Conservation (phyloP, 2,888 invertebrate species). For the Macrophya alboannulata region DNA sequence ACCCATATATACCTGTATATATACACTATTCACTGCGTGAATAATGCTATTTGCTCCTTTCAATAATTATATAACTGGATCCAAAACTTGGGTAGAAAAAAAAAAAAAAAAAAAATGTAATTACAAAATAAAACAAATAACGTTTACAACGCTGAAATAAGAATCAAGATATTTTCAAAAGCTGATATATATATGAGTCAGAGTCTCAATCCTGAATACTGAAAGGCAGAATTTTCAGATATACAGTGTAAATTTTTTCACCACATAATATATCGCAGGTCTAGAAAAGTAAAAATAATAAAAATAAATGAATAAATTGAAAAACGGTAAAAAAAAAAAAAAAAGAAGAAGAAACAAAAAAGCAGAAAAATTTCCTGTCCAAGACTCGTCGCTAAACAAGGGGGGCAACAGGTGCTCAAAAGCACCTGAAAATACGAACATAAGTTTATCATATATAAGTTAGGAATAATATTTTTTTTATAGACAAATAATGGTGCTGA, state of each 20-base stretch:
- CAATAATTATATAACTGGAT: not conserved
- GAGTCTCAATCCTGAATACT: not conserved
- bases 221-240: too few relatives aligned
- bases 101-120: not conserved
- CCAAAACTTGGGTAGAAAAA: not conserved
- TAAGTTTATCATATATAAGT: not conserved
- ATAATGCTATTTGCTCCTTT: conserved; percentile 12
- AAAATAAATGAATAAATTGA: not conserved
- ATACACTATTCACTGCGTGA: not conserved
- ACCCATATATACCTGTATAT: not conserved
- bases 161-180: not conserved
- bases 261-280: not conserved
- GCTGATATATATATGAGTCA: not conserved
- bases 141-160: not conserved
- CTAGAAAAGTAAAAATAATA: not conserved
- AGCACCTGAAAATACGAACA: conserved; percentile 30
- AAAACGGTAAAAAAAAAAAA: too few relatives aligned
- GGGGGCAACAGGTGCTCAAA: conserved; percentile 49
- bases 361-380: not conserved
- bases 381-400: not conserved
- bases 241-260: not conserved
- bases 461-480: not conserved
- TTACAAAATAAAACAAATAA: not conserved
- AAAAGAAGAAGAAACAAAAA: not conserved
- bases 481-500: not conserved